Evolutionary conservation across 2,888 invertebrate species (phyloP), one percentile per base, ranked within the genome.

Genomic region (Torymus aiolomorphi): DNA sequence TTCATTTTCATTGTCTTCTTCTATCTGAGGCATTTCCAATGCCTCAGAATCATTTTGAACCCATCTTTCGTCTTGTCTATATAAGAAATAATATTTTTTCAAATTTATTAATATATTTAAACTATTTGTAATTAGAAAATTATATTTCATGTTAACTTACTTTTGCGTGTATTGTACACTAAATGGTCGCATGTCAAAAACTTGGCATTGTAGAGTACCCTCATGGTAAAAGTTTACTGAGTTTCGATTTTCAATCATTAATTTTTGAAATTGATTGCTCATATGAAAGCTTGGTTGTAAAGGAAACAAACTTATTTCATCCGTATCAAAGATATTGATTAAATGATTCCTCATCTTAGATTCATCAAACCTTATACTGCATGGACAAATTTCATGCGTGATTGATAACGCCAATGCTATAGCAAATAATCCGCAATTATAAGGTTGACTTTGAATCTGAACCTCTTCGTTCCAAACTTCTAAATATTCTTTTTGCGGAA

Each of bases 401-500:
- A 42, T 62, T 62, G 62, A 62, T 24, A 62, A 13, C 2, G 62
- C 63, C 31, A 63, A 63, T 13, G 63, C 63, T 14, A 63, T 63
- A 42, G 63, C 31, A 42, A 63, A 63, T 63, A 63, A n/a, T n/a
- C n/a, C n/a, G n/a, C n/a, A n/a, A n/a, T n/a, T n/a, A n/a, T n/a
- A n/a, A n/a, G n/a, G n/a, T 63, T 63, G n/a, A 63, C 31, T 63
- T 63, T 63, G 63, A 63, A n/a, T 42, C 42, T 63, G 42, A 42
- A 63, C 63, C 31, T 31, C n/a, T 63, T 14, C 42, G 11, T 42
- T 63, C 5, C 2, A 42, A 42, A 42, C 63, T 63, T 63, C 42
- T n/a, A 63, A 42, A 63, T 63, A 63, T 42, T 63, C 42, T n/a
- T 63, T 63, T 63, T 63, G 14, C 14, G 63, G 63, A n/a, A 63